phyloP scores from a whole-genome alignment of 2,113 vertebrate species.

The Hirundichthys speculiger region DNA sequence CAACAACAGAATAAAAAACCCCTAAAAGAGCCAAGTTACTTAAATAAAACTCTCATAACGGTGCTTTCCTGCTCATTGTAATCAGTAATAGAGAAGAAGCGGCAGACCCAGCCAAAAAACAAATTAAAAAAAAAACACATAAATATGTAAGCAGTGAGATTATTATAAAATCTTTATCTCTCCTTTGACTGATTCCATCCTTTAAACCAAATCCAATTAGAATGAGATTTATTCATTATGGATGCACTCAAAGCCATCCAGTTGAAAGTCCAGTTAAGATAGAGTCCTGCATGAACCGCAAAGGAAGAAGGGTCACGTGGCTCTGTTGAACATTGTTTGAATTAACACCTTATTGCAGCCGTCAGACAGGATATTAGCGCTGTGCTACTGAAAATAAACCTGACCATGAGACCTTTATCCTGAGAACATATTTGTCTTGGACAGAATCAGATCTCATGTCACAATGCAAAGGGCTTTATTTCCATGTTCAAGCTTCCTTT shows the following conservation, averaged over 20 bases:
- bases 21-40: constrained; percentile 4
- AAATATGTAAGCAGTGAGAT: no score
- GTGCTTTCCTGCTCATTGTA: constrained; percentile 17
- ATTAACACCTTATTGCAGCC: constrained; percentile 16
- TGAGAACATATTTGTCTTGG: constrained; percentile 14
- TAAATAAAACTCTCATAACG: constrained; percentile 31
- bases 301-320: constrained; percentile 9
- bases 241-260: constrained; percentile 41
- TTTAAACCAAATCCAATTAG: constrained; percentile 32
- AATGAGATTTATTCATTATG: constrained; percentile 18
- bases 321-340: constrained; percentile 19
- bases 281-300: constrained; percentile 1
- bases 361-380: constrained; percentile 8
- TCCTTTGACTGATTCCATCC: constrained; percentile 7
- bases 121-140: no score
- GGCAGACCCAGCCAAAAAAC: constrained; percentile 4
- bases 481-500: neutral
- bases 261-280: constrained; percentile 60
- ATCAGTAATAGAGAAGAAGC: constrained; percentile 5
- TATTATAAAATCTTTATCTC: no score
- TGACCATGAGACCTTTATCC: constrained; percentile 1
- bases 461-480: neutral
- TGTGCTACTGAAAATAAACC: constrained; percentile 16
- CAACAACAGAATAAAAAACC: constrained; percentile 18
- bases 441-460: constrained; percentile 1